Conservation (phyloP, 2,888 invertebrate genomes). For the Melieria omissa region DNA sequence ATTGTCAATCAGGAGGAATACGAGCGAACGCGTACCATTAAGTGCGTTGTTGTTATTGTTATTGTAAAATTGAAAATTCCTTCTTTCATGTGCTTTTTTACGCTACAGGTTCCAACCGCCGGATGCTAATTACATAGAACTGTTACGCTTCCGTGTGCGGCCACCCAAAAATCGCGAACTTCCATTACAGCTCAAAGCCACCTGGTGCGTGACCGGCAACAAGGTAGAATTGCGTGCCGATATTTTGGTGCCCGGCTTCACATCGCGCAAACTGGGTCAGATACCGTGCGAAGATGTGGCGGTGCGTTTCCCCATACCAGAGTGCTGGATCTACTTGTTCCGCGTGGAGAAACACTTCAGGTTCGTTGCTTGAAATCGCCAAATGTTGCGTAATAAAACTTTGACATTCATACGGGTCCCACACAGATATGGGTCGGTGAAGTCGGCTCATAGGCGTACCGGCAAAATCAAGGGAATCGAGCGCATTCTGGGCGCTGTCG, state of each 20-base stretch:
- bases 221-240: slow-evolving; percentile 96
- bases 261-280: slow-evolving; percentile 94
- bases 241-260: slow-evolving; percentile 95
- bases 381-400: not conserved
- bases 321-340: slow-evolving; percentile 99
- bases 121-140: slow-evolving; percentile 97
- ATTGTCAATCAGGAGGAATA: slow-evolving; percentile 94
- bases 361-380: slow-evolving; percentile 46
- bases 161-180: slow-evolving; percentile 96
- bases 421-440: slow-evolving; percentile 90
- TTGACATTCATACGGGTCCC: not conserved
- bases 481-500: slow-evolving; percentile 89
- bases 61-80: not conserved
- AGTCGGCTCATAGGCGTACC: slow-evolving; percentile 88
- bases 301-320: slow-evolving; percentile 96
- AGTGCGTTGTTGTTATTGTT: slow-evolving; percentile 69
- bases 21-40: slow-evolving; percentile 83
- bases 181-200: slow-evolving; percentile 92
- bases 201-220: slow-evolving; percentile 87
- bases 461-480: slow-evolving; percentile 95
- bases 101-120: slow-evolving; percentile 88
- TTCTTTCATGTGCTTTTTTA: slow-evolving; percentile 4
- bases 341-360: slow-evolving; percentile 96
- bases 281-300: slow-evolving; percentile 98
- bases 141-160: slow-evolving; percentile 93